Conservation (phyloP, 2,113 vertebrate species). For the Sphyrna mokarran region DNA sequence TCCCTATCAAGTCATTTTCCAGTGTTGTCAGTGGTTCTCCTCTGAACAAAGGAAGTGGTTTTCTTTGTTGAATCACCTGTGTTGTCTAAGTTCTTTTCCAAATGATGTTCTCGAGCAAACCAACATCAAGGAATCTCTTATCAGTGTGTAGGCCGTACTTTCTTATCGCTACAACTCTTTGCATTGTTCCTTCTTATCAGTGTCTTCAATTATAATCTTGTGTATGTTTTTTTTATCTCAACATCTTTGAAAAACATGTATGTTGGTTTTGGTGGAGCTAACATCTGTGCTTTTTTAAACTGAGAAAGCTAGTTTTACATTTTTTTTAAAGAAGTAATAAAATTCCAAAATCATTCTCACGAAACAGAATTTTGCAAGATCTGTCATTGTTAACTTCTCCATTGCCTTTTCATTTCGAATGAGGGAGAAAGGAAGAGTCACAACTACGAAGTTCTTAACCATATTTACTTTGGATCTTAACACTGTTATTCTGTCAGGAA, state of each 20-base stretch:
- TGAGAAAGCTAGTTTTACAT: not conserved
- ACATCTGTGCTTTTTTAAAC: not conserved
- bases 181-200: not conserved
- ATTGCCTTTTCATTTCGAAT: not conserved
- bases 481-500: too few relatives aligned
- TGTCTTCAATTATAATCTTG: not conserved
- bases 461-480: too few relatives aligned
- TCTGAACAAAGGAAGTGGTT: too few relatives aligned
- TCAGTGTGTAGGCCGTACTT: not conserved
- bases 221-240: not conserved
- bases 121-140: not conserved
- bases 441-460: not conserved
- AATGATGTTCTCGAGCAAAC: not conserved
- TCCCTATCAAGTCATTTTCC: not conserved
- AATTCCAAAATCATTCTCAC: not conserved
- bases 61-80: too few relatives aligned
- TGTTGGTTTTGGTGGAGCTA: not conserved
- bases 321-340: not conserved
- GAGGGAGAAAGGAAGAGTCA: not conserved
- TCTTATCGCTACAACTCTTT: not conserved
- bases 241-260: not conserved
- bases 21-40: not conserved
- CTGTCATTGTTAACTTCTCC: not conserved
- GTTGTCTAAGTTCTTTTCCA: not conserved
- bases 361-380: not conserved